Evolutionary conservation across 2,113 vertebrate species (phyloP), one percentile per base, ranked within the genome.

Genomic region (Tyrannus savana): DNA sequence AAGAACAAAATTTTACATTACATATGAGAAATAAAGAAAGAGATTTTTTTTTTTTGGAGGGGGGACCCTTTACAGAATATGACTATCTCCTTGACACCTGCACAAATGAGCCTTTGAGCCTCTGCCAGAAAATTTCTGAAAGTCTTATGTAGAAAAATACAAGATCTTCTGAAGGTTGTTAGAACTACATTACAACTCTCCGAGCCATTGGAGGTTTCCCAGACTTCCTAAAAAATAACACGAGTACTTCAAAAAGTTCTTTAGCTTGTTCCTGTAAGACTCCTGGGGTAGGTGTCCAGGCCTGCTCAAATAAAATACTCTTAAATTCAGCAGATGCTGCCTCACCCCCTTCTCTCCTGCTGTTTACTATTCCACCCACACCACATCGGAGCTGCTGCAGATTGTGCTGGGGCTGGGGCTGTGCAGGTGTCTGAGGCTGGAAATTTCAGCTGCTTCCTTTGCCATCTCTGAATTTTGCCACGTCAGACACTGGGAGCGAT

Each of bases 361-460:
- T 96, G 2, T 78, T 96, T 89, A 71, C 68, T 95, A 74, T 97
- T 96, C 94, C 86, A 95, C 94, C 91, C 93, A 93, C 89, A 89
- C 35, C 44, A 78, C 0, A 8, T 63, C 53, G 78, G 90, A 85
- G 83, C 55, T 80, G 62, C 78, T 89, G 87, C 92, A 79, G 79
- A 52, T 56, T 64, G 16, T 59, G 59, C 35, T 1, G 9, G 44
- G 46, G 41, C 63, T 0, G 4, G 42, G 55, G 37, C 28, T 90
- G 41, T 89, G 84, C 93, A 95, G 94, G 94, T 95, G 89, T 90
- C 80, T 78, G 80, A 77, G 80, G 59, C 56, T 95, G 89, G 83
- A 86, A 88, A 93, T 86, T 90, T 90, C 73, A 89, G 17, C 68
- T 90, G 23, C 33, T 93, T 89, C 59, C 76, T 92, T 92, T 81